A percentile compares a stretch with the other conserved stretches of the same genome.
These are phyloP conservation scores for Dryadula phaetusa DNA, from an alignment of 2,888 invertebrate genomes.

Conservation along the genomic window DNA sequence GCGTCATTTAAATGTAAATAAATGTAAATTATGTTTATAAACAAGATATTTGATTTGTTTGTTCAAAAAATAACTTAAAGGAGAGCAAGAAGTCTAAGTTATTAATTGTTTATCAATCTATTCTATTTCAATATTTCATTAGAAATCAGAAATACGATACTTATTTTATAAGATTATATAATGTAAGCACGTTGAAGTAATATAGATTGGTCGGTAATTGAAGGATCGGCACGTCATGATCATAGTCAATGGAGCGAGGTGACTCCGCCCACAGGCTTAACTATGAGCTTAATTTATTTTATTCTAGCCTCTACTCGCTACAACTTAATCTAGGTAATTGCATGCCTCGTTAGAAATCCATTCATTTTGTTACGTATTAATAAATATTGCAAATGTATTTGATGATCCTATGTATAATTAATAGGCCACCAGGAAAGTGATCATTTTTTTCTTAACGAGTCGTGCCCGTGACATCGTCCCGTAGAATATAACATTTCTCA, in stretches of 20 bases:
- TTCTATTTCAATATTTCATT: not conserved
- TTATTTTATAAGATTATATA: slow-evolving; percentile 6
- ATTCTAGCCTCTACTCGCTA: slow-evolving; percentile 15
- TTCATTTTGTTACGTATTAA: slow-evolving; percentile 12
- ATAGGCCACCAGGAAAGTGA: not conserved
- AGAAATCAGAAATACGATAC: not conserved
- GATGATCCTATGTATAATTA: not conserved
- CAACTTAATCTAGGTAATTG: slow-evolving; percentile 32
- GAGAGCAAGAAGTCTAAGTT: not conserved
- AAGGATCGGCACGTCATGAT: slow-evolving; percentile 29
- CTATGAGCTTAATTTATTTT: slow-evolving; percentile 20
- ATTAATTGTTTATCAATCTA: not conserved
- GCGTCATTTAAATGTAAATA: not conserved
- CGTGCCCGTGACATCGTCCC: no score
- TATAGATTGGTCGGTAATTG: slow-evolving; percentile 21
- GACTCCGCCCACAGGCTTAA: slow-evolving; percentile 30
- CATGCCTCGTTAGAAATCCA: slow-evolving; percentile 17
- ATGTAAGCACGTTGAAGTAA: not conserved
- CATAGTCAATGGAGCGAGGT: slow-evolving; percentile 27
- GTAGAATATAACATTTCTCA: no score
- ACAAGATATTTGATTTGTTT: not conserved
- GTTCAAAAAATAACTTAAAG: not conserved
- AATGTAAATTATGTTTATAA: no score
- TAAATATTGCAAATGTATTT: not conserved
- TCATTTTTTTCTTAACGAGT: not conserved